These are phyloP conservation scores for Drosophila willistoni DNA, from an alignment of 1,140 invertebrate species.

Conservation along the genomic window DNA sequence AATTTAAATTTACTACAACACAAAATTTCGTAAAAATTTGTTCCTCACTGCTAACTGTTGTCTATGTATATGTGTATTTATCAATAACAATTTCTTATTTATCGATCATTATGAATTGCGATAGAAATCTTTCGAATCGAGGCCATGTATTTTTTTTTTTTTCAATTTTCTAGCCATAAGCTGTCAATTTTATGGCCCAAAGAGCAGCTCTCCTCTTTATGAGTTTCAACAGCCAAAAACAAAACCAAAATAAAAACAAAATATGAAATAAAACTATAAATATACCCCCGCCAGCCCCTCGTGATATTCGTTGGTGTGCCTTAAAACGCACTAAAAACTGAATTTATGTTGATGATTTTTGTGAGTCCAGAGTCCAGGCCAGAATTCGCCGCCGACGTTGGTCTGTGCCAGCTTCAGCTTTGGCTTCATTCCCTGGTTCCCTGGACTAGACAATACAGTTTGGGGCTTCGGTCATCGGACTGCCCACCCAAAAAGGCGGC, in stretches of 20 bases:
- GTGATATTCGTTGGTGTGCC: background rate
- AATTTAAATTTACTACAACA: too few species aligned
- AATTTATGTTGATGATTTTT: conserved; percentile 81
- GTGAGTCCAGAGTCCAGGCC: conserved; percentile 41
- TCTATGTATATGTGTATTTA: too few species aligned
- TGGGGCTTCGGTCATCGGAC: conserved; percentile 61
- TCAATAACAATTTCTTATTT: conserved; percentile 41
- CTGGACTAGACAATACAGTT: conserved; percentile 52
- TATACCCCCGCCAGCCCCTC: background rate
- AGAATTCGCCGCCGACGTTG: conserved; percentile 49
- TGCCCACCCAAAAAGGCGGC: conserved; percentile 80
- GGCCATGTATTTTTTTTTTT: conserved; percentile 40
- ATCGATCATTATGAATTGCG: conserved; percentile 52
- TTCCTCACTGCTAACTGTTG: too few species aligned
- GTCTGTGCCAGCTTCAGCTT: conserved; percentile 22
- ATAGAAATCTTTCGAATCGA: conserved; percentile 28
- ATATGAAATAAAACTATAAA: conserved; percentile 20
- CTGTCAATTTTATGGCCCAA: conserved; percentile 78
- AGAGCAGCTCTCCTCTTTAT: conserved; percentile 72
- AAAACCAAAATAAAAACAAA: background rate
- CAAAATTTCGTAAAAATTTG: too few species aligned
- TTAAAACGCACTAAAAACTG: conserved; percentile 64
- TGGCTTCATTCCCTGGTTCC: too few species aligned
- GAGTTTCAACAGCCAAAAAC: conserved; percentile 72
- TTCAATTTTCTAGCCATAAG: conserved; percentile 75